These are phyloP conservation scores for Vulpes vulpes DNA, from an alignment of 2,113 vertebrate species.

Conservation along the genomic window DNA sequence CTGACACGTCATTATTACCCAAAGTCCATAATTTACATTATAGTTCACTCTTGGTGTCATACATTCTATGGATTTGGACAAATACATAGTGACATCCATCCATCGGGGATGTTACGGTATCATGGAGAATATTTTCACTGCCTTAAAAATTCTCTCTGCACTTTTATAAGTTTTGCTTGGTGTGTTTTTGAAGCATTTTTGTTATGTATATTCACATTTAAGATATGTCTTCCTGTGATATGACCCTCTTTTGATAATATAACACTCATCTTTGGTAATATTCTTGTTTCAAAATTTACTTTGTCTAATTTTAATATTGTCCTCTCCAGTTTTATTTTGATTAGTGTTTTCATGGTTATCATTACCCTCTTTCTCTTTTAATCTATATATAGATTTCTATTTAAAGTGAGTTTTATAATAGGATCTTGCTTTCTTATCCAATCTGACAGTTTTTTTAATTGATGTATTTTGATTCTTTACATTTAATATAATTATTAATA, in stretches of 20 bases:
- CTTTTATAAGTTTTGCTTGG: background rate
- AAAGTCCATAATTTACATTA: background rate
- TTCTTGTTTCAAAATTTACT: background rate
- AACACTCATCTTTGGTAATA: background rate
- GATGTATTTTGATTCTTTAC: background rate
- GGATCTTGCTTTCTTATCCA: background rate
- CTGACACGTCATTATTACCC: background rate
- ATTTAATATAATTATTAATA: background rate
- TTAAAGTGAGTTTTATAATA: background rate
- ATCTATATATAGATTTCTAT: background rate
- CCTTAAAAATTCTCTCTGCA: background rate
- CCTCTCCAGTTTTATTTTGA: background rate
- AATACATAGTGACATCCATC: background rate
- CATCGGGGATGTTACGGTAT: background rate
- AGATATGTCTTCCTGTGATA: background rate
- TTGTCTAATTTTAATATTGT: background rate
- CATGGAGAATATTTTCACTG: background rate
- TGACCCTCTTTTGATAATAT: background rate
- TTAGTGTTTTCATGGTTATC: background rate
- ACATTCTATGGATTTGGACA: background rate
- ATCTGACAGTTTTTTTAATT: background rate
- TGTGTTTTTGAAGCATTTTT: background rate
- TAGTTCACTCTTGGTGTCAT: background rate
- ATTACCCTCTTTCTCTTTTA: background rate
- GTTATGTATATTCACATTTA: background rate